Evolutionary conservation across 2,113 vertebrate species (phyloP), one percentile per base, ranked within the genome.

Genomic region (Pithys albifrons): DNA sequence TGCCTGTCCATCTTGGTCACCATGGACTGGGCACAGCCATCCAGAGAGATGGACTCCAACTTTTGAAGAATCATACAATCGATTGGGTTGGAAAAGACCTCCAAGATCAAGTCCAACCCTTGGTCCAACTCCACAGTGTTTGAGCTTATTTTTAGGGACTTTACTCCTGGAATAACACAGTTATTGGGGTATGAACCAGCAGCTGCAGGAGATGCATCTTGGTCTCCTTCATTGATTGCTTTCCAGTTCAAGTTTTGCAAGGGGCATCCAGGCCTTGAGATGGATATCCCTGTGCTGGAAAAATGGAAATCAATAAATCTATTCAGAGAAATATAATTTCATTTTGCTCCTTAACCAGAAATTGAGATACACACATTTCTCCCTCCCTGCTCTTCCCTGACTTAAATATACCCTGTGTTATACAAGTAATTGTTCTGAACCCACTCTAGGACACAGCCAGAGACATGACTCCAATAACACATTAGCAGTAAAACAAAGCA

Each of bases 401-500:
- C 88, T 96, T 77, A 92, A 95, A 89, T 58, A 75, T 78, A 95
- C 84, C 93, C 93, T 92, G 72, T 69, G 93, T 97, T 96, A 96
- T 65, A 49, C 89, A 96, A 96, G 96, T 95, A 95, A 95, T 93
- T 96, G 88, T 88, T 96, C 89, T 95, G 95, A 96, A 96, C 91
- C 96, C 92, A 91, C 95, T 96, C 93, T 96, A 96, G 86, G 87
- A 89, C 95, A 95, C 96, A 93, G 92, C 24, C 95, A 94, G 96
- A 95, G 90, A 94, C 96, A 92, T 96, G 92, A 97, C 96, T 96
- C 93, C 95, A 97, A 96, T 95, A 96, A 97, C 91, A 96, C 76
- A 96, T 95, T 94, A 93, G 91, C 91, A 95, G 95, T 97, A 96
- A 96, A 96, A 96, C 93, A 97, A 96, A 97, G 92, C 92, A 96